These are phyloP conservation scores for Aphelocoma coerulescens DNA, from an alignment of 2,113 vertebrate species.

Conservation along the genomic window DNA sequence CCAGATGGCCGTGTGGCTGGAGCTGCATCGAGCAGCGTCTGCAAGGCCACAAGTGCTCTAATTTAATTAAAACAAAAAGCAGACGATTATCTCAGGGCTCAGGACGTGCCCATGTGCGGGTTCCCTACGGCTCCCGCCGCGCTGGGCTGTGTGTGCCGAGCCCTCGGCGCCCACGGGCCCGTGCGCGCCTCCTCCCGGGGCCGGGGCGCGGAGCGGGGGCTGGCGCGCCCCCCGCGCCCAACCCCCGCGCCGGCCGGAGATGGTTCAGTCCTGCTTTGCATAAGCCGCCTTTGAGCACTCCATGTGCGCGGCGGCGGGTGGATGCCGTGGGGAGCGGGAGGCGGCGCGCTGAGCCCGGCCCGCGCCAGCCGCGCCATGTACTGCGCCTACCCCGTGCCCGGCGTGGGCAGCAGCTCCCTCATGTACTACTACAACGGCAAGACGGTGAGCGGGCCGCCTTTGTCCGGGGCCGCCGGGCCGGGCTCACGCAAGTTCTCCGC, in stretches of 20 bases:
- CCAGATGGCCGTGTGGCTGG: constrained; percentile 69
- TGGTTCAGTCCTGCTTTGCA: constrained; percentile 95
- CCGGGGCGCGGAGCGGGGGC: background rate
- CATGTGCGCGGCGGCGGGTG: constrained; percentile 85
- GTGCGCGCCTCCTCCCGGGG: background rate
- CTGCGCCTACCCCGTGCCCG: constrained; percentile 95
- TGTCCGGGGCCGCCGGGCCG: constrained; percentile 20
- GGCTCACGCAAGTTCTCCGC: background rate
- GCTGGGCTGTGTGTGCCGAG: background rate
- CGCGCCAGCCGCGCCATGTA: constrained; percentile 86
- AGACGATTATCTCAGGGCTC: constrained; percentile 2
- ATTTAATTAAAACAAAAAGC: constrained; percentile 73
- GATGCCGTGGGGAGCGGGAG: constrained; percentile 79
- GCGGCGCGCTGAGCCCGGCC: constrained; percentile 68
- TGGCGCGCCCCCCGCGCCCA: background rate
- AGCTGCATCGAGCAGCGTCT: constrained; percentile 47
- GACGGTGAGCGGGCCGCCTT: constrained; percentile 86
- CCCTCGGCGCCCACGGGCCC: background rate
- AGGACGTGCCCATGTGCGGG: constrained; percentile 43
- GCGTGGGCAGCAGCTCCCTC: constrained; percentile 94
- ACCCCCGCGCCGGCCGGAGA: constrained; percentile 32
- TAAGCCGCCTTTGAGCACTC: constrained; percentile 90
- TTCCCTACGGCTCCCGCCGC: background rate
- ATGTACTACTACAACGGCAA: constrained; percentile 99
- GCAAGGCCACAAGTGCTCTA: constrained; percentile 50